Percentiles rank a stretch among this genome's conserved stretches.
phyloP scores from a whole-genome alignment of 2,888 invertebrate genomes.

The Lithophane ornitopus region DNA sequence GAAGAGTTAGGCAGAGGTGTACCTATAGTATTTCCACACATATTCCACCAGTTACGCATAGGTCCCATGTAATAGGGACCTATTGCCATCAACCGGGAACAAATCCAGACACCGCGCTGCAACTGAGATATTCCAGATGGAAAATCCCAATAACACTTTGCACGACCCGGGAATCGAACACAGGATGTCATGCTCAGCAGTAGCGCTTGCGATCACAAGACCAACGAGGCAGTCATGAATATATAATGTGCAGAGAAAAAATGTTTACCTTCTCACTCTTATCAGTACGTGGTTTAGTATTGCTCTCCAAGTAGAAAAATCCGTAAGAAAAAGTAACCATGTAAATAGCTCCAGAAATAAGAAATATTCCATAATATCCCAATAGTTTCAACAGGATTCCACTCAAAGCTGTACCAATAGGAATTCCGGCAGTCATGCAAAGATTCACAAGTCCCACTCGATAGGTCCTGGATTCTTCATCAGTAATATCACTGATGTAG shows the following conservation, averaged over 20 bases:
- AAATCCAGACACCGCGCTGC: too few species aligned
- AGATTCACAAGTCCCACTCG: conserved; percentile 91
- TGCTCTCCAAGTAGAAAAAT: conserved; percentile 77
- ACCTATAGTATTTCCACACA: too few species aligned
- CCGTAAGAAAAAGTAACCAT: conserved; percentile 85
- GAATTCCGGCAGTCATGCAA: conserved; percentile 90
- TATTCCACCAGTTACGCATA: too few species aligned
- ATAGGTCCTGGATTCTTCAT: conserved; percentile 89
- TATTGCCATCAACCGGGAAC: too few species aligned
- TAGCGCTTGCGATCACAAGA: too few species aligned
- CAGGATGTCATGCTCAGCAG: too few species aligned
- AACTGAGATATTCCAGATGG: too few species aligned
- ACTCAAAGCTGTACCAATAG: conserved; percentile 90
- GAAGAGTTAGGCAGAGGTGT: too few species aligned
- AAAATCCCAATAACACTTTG: too few species aligned
- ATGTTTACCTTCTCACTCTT: conserved; percentile 74
- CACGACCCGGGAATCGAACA: too few species aligned
- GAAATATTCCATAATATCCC: conserved; percentile 86
- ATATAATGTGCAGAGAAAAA: background rate
- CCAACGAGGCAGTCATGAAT: too few species aligned
- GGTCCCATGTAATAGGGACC: too few species aligned
- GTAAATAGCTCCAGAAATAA: conserved; percentile 79
- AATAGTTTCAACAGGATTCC: conserved; percentile 85
- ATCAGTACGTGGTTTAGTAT: conserved; percentile 76
- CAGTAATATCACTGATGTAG: conserved; percentile 91